Evolutionary conservation across 2,797 vertebrate genomes (phyloP), one percentile per base, ranked within the genome.

Genomic region (Pseudomugil gertrudae): DNA sequence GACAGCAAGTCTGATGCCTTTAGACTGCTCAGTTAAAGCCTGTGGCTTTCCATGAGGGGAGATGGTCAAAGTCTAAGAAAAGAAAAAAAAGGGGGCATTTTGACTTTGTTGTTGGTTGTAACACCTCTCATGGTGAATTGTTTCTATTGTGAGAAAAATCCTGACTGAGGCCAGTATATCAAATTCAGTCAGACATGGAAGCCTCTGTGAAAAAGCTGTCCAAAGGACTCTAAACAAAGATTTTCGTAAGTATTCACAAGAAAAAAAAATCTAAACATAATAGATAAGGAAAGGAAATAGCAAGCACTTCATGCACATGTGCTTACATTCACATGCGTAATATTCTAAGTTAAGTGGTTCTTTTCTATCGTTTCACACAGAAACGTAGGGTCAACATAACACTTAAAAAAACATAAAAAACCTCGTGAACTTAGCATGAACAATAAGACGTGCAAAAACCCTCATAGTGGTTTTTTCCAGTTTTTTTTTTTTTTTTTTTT

Each of bases 161-260:
- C 95, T 95, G 93, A 95, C 95, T 95, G 93, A 86, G 95, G 96
- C 97, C 94, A 92, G 95, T 95, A 95, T 95, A 94, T 94, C 95
- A 95, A 94, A 87, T 87, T 87, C 95, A 93, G 94, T 97, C 95
- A 95, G 90, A 95, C 95, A 95, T 91, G 95, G 96, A 93, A 94
- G 90, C 91, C 93, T 95, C 95, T 95, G 95, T 96, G 94, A 94
- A 95, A 95, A 92, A 96, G 95, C 95, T 96, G 96, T 95, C 95
- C 94, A 95, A 94, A 95, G 96, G 96, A 98, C 92, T 94, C 95
- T 95, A 95, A 95, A 92, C 92, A 95, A 94, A 84, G 87, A 90
- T 94, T 94, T 96, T 97, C 95, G 98, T 99, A 99, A 99, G 98
- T 99, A 99, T 98, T 93, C 92, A 93, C 92, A 91, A 92, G 92